Evolutionary conservation across 2,113 vertebrate genomes (phyloP), one percentile per base, ranked within the genome.

Genomic region (Cololabis saira): DNA sequence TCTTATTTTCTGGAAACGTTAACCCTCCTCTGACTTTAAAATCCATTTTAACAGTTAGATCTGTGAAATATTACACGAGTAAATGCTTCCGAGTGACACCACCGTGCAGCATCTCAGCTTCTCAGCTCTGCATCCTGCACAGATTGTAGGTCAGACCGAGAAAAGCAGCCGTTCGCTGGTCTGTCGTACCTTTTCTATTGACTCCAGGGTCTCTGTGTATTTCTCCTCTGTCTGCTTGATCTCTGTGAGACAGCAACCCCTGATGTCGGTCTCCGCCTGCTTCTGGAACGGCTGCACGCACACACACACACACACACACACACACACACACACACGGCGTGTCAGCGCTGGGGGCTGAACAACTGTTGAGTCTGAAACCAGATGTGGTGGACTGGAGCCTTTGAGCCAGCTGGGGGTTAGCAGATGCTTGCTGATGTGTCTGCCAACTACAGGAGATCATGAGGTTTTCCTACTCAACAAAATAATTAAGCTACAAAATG

Each of bases 211-310:
- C 90, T 99, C 97, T 1, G 96, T 95, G 76, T 98, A 99, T 86
- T 99, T 99, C 94, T 98, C 97, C 83, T 99, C 97, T 0, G 97
- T 99, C 92, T 98, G 97, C 73, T 92, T 96, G 90, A 99, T 98
- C 92, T 99, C 97, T 71, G 94, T 85, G 45, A 99, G 91, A 83
- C 97, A 99, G 87, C 96, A 98, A 85, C 93, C 95, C 80, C 95
- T 94, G 85, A 99, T 93, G 67, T 99, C 97, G 65, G 94, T 98
- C 92, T 98, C 97, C 18, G 89, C 92, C 79, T 92, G 94, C 75
- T 96, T 98, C 94, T 98, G 91, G 68, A 93, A 93, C 80, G 81
- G 90, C 80, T 91, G 60, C 52, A 69, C 60, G 60, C 57, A 50
- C 43, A 57, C 62, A 60, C 57, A 71, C 52, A 73, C 49, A 59